A percentile compares a stretch with the other conserved stretches of the same genome.
These are phyloP conservation scores for Mystacides longicornis DNA, from an alignment of 2,888 invertebrate genomes.

Conservation along the genomic window DNA sequence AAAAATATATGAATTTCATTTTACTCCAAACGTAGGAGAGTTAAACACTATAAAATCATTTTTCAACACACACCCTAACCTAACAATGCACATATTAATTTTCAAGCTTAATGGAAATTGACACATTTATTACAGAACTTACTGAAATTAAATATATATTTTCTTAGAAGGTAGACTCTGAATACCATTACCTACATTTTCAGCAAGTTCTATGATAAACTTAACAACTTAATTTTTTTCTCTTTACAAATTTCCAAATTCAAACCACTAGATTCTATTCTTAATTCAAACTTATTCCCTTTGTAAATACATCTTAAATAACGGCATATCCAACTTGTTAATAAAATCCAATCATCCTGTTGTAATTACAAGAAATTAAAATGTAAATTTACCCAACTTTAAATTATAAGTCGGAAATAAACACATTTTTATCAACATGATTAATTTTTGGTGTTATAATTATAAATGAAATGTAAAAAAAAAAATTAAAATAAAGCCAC, in stretches of 20 bases:
- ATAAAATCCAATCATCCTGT: too few species aligned
- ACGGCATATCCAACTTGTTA: background rate
- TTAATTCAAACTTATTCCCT: slow-evolving; percentile 1
- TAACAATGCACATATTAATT: background rate
- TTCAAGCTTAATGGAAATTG: background rate
- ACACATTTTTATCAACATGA: too few species aligned
- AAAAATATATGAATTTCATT: background rate
- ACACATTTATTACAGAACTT: background rate
- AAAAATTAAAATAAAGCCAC: too few species aligned
- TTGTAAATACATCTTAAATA: background rate
- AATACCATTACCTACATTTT: background rate
- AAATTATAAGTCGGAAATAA: too few species aligned
- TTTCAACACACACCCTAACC: background rate
- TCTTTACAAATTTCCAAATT: background rate
- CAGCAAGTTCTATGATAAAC: background rate
- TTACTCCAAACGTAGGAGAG: slow-evolving; percentile 1
- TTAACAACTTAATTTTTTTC: background rate
- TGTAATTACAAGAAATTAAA: too few species aligned
- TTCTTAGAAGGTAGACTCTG: background rate
- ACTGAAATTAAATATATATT: background rate
- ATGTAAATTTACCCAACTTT: too few species aligned
- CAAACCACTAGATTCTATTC: background rate
- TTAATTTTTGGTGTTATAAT: too few species aligned
- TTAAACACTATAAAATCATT: background rate
- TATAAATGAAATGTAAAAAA: too few species aligned